Percentiles rank a stretch among this genome's conserved stretches.
These are phyloP conservation scores for Neosalanx taihuensis DNA, from an alignment of 2,797 vertebrate species.

Conservation along the genomic window DNA sequence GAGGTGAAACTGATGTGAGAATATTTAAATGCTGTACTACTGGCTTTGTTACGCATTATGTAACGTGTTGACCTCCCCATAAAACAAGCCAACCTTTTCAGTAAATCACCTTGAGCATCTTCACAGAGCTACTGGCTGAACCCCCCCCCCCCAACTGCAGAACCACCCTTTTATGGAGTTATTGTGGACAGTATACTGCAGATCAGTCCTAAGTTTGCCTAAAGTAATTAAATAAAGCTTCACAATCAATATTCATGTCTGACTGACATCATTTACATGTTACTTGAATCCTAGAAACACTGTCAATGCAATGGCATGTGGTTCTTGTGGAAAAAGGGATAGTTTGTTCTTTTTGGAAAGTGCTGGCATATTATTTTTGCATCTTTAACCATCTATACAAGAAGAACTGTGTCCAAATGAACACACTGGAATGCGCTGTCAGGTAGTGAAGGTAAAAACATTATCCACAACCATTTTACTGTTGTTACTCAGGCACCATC, in stretches of 20 bases:
- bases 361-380: slow-evolving; percentile 18
- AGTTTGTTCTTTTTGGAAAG: slow-evolving; percentile 5
- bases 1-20: no score
- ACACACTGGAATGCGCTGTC: slow-evolving; percentile 25
- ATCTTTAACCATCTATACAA: slow-evolving; percentile 44
- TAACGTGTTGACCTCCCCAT: neutral
- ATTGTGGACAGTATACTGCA: neutral
- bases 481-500: neutral
- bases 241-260: neutral
- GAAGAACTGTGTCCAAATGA: slow-evolving; percentile 25
- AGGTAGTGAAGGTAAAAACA: slow-evolving; percentile 18
- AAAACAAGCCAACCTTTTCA: neutral
- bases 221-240: neutral
- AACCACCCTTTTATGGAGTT: neutral
- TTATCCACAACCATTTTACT: neutral
- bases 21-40: no score
- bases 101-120: neutral
- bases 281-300: neutral
- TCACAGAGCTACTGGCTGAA: neutral
- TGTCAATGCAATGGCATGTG: neutral
- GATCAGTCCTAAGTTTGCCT: neutral
- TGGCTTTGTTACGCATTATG: neutral
- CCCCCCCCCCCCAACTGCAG: neutral
- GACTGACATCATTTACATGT: neutral
- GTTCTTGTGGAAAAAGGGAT: neutral